A percentile compares a stretch with the other conserved stretches of the same genome.
Evolutionary conservation across 2,797 vertebrate genomes (phyloP).

Genomic region (Tokudaia muenninki): DNA sequence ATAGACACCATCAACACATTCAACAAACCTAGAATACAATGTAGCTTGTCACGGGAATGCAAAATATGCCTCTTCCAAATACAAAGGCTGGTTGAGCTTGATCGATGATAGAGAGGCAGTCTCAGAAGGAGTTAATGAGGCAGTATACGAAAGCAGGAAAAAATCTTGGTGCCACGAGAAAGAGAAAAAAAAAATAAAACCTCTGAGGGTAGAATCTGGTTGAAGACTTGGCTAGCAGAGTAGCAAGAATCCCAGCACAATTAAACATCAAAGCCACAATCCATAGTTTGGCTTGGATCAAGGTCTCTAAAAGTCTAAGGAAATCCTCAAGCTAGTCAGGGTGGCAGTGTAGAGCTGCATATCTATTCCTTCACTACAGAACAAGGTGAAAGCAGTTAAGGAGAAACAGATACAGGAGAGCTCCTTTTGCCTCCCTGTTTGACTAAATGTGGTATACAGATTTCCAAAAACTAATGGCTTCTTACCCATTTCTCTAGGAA

Average conservation of each 20-base stretch:
- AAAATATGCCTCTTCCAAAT: not conserved
- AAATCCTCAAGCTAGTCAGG: not conserved
- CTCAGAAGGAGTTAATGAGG: not conserved
- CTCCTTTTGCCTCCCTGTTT: not conserved
- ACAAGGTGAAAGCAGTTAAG: slow-evolving; percentile 6
- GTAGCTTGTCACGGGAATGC: not conserved
- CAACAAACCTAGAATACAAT: slow-evolving; percentile 41
- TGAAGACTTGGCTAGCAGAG: not conserved
- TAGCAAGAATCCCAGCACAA: not conserved
- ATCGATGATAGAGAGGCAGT: not conserved
- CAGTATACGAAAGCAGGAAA: not conserved
- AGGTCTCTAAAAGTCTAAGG: not conserved
- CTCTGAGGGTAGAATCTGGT: not conserved
- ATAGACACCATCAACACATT: not conserved
- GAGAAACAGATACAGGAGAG: not conserved
- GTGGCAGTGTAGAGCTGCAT: not conserved
- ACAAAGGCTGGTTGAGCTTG: not conserved
- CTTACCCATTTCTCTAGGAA: not conserved
- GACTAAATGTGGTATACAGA: not conserved
- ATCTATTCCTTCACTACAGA: not conserved
- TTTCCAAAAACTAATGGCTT: not conserved
- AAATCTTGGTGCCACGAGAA: not conserved
- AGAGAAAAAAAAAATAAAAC: not conserved
- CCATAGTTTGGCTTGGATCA: not conserved
- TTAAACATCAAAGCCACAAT: not conserved